These are phyloP conservation scores for Erpobdella octoculata DNA, from an alignment of 2,888 invertebrate genomes.

Conservation along the genomic window DNA sequence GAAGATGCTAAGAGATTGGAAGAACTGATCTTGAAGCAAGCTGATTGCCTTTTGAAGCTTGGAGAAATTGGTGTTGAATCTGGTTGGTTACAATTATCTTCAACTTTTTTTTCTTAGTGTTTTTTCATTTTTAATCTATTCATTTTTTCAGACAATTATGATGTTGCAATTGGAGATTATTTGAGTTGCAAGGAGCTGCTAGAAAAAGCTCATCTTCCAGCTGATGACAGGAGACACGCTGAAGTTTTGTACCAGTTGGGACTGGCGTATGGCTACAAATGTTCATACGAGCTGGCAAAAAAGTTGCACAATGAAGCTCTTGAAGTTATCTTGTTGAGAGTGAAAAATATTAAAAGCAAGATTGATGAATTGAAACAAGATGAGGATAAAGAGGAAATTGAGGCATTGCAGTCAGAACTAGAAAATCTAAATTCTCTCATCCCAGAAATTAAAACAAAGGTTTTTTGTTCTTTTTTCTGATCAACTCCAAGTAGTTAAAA, in stretches of 20 bases:
- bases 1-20: constrained; percentile 37
- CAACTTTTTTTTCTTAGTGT: background rate
- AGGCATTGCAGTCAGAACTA: background rate
- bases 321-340: background rate
- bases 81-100: constrained; percentile 36
- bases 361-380: background rate
- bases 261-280: constrained; percentile 69
- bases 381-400: background rate
- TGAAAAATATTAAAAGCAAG: no score
- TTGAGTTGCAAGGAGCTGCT: constrained; percentile 58
- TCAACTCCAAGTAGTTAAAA: background rate
- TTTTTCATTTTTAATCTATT: no score
- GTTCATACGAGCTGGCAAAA: constrained; percentile 71
- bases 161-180: constrained; percentile 74
- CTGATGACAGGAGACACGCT: constrained; percentile 52
- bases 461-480: background rate
- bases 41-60: constrained; percentile 73
- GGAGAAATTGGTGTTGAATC: constrained; percentile 86
- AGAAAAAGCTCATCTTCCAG: constrained; percentile 42
- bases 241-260: constrained; percentile 76
- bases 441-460: background rate
- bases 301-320: constrained; percentile 60
- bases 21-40: constrained; percentile 55
- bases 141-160: constrained; percentile 54
- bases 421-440: background rate